Conservation (phyloP, 35 echinoderm and acorn worm genomes). For the Anneissia japonica region DNA sequence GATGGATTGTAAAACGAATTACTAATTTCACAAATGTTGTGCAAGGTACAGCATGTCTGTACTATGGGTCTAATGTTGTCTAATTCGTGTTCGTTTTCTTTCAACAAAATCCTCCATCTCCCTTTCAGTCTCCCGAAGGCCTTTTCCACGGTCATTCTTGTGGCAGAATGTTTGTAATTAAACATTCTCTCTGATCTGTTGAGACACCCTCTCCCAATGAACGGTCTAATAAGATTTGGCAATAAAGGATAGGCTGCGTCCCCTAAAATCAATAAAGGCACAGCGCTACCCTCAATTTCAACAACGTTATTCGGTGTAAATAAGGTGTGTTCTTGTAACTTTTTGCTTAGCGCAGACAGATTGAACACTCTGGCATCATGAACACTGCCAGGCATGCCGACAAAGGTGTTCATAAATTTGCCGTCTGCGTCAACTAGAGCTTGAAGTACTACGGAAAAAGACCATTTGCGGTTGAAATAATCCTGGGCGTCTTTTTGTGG, state of each 20-base stretch:
- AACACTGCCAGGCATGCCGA: too few species aligned
- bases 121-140: conserved; percentile 36
- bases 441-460: too few species aligned
- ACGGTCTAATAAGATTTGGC: background rate
- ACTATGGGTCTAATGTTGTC: background rate
- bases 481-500: too few species aligned
- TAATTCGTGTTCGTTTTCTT: background rate
- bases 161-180: background rate
- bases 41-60: background rate
- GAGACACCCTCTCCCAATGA: background rate
- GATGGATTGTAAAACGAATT: background rate
- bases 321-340: background rate
- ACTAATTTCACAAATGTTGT: background rate
- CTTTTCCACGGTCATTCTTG: conserved; percentile 10
- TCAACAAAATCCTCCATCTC: conserved; percentile 11
- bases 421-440: too few species aligned
- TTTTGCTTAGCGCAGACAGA: background rate
- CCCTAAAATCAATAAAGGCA: background rate
- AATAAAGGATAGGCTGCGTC: background rate
- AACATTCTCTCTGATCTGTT: background rate
- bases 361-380: too few species aligned
- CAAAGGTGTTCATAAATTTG: too few species aligned
- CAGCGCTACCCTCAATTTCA: background rate
- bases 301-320: background rate
- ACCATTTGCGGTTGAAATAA: too few species aligned